These are phyloP conservation scores for Synanthedon myopaeformis DNA, from an alignment of 2,888 invertebrate genomes.

Conservation along the genomic window DNA sequence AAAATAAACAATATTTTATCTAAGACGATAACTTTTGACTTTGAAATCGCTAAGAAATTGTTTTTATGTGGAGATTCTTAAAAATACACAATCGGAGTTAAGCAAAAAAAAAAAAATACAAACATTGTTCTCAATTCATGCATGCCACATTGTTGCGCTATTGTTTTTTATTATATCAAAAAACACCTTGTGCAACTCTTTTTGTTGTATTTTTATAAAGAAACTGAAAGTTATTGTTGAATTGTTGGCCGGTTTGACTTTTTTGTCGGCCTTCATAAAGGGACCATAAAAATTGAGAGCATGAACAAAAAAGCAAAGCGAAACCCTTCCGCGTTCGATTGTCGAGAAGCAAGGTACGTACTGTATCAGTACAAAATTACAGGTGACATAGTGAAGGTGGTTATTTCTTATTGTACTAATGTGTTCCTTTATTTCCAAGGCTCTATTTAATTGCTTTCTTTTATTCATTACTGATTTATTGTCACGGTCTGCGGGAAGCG, in stretches of 20 bases:
- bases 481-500: slow-evolving; percentile 25
- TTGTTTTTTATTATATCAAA: slow-evolving; percentile 54
- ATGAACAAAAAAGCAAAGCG: slow-evolving; percentile 45
- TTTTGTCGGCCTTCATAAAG: slow-evolving; percentile 44
- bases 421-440: slow-evolving; percentile 43
- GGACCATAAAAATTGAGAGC: slow-evolving; percentile 59
- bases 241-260: slow-evolving; percentile 30
- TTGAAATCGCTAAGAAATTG: no score
- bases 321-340: slow-evolving; percentile 62
- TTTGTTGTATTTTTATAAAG: slow-evolving; percentile 57
- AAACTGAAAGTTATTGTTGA: slow-evolving; percentile 66
- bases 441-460: slow-evolving; percentile 56
- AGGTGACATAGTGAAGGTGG: slow-evolving; percentile 65
- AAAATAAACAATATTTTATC: no score
- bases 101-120: no score
- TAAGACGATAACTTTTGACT: no score
- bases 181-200: slow-evolving; percentile 50
- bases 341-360: slow-evolving; percentile 29
- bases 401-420: slow-evolving; percentile 51
- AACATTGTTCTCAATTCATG: no score
- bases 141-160: slow-evolving; percentile 1
- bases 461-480: slow-evolving; percentile 63
- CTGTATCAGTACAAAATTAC: slow-evolving; percentile 54
- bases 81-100: no score
- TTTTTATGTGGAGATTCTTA: no score